Percentiles rank a stretch among this genome's conserved stretches.
phyloP scores from a whole-genome alignment of 2,888 invertebrate species.

The Eueremaeus valkanovi region DNA sequence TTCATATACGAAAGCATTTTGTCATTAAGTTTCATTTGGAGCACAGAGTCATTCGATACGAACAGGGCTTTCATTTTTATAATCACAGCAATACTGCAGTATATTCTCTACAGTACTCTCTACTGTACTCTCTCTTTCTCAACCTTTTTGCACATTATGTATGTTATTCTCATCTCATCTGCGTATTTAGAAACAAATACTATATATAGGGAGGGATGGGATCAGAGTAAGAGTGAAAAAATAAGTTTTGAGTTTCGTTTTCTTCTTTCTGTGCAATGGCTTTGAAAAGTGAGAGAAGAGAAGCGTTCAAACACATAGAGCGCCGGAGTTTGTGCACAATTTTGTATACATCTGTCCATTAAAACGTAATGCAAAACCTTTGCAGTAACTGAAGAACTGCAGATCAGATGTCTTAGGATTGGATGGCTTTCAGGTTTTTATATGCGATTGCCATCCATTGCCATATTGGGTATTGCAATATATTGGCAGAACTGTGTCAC shows the following conservation, averaged over 20 bases:
- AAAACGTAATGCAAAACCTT: slow-evolving; percentile 31
- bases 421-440: slow-evolving; percentile 10
- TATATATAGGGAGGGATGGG: slow-evolving; percentile 8
- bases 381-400: slow-evolving; percentile 10
- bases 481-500: neutral
- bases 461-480: slow-evolving; percentile 18
- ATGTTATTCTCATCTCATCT: neutral
- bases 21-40: slow-evolving; percentile 26
- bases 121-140: neutral
- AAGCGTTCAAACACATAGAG: slow-evolving; percentile 19
- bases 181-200: slow-evolving; percentile 11
- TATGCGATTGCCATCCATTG: slow-evolving; percentile 11
- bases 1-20: slow-evolving; percentile 31
- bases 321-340: neutral
- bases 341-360: slow-evolving; percentile 28
- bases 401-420: slow-evolving; percentile 24
- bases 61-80: slow-evolving; percentile 28
- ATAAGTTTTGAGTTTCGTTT: slow-evolving; percentile 16
- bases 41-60: slow-evolving; percentile 22
- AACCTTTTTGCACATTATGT: neutral
- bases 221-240: neutral
- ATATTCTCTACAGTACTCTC: no score
- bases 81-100: slow-evolving; percentile 8
- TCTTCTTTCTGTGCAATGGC: neutral
- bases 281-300: no score